A percentile compares a stretch with the other conserved stretches of the same genome.
phyloP scores from a whole-genome alignment of 2,888 invertebrate genomes.

The Furcula furcula region DNA sequence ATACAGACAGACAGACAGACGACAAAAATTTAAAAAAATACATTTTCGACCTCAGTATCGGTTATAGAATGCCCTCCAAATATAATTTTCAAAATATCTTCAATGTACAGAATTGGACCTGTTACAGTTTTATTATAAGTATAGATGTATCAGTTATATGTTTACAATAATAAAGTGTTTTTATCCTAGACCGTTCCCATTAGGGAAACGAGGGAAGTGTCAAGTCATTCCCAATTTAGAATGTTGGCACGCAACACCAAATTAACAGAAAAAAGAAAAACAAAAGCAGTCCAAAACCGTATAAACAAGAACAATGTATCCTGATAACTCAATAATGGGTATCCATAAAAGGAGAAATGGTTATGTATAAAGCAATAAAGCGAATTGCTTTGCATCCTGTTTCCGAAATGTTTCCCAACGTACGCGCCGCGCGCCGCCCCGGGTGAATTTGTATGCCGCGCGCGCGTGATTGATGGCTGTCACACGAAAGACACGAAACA shows the following conservation, averaged over 20 bases:
- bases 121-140: too few species aligned
- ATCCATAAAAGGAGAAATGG: constrained; percentile 25
- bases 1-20: too few species aligned
- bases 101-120: too few species aligned
- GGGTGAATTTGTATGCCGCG: constrained; percentile 39
- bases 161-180: too few species aligned
- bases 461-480: constrained; percentile 47
- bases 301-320: background rate
- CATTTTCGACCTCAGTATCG: too few species aligned
- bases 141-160: too few species aligned
- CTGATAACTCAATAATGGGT: constrained; percentile 9
- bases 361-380: constrained; percentile 43
- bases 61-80: too few species aligned
- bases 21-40: too few species aligned
- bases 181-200: too few species aligned
- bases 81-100: too few species aligned
- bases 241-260: background rate
- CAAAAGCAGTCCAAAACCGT: background rate
- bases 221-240: too few species aligned
- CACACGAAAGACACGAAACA: constrained; percentile 34
- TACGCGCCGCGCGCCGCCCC: constrained; percentile 17
- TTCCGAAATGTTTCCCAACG: constrained; percentile 33
- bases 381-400: constrained; percentile 50
- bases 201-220: too few species aligned
- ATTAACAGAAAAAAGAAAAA: background rate